phyloP scores from a whole-genome alignment of 2,113 vertebrate species.

The Anolis carolinensis region DNA sequence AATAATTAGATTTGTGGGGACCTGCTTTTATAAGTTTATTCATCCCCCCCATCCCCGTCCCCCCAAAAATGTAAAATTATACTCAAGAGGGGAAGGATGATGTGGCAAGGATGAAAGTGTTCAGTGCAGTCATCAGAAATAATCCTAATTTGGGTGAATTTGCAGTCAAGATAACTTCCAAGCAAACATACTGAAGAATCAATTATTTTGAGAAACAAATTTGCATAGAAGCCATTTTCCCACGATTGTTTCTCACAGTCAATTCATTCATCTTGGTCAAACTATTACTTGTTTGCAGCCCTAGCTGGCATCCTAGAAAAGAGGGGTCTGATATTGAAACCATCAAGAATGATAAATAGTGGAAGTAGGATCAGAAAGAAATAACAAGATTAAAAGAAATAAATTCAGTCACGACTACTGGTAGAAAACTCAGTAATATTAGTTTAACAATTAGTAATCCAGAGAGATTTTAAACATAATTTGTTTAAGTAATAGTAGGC shows the following conservation, averaged over 20 bases:
- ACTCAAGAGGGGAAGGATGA: not conserved
- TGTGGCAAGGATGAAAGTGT: not conserved
- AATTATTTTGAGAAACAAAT: not conserved
- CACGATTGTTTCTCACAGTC: not conserved
- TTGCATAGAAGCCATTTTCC: not conserved
- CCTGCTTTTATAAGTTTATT: not conserved
- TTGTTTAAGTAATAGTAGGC: not conserved
- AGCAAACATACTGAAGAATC: not conserved
- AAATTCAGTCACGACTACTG: not conserved
- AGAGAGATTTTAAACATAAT: constrained; percentile 30
- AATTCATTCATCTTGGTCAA: not conserved
- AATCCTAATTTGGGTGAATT: too few relatives aligned
- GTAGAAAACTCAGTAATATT: not conserved
- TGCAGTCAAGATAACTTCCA: too few relatives aligned
- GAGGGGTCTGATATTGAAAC: constrained; percentile 31
- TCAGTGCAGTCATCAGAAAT: not conserved
- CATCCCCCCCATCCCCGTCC: too few relatives aligned
- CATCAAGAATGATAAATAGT: not conserved
- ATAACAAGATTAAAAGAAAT: not conserved
- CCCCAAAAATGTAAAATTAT: not conserved
- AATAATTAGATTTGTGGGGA: not conserved
- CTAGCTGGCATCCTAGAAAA: not conserved
- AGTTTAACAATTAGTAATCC: not conserved
- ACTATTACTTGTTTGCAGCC: not conserved
- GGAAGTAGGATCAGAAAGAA: constrained; percentile 19